A percentile compares a stretch with the other conserved stretches of the same genome.
phyloP scores from a whole-genome alignment of 2,113 vertebrate species.

The Scytalopus superciliaris region DNA sequence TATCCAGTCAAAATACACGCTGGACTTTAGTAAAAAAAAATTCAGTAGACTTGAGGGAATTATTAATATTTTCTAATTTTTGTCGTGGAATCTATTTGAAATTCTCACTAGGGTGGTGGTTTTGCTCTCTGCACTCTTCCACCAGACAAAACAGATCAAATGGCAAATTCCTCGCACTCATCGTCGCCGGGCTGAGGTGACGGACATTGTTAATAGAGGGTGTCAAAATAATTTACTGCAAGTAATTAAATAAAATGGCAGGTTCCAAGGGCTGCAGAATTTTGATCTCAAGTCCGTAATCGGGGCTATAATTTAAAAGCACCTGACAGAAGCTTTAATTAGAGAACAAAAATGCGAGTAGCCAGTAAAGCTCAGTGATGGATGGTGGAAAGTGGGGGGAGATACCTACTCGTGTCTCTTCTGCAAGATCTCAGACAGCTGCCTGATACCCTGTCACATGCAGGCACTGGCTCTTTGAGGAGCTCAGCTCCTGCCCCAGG shows the following conservation, averaged over 20 bases:
- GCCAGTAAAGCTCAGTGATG: slow-evolving; percentile 4
- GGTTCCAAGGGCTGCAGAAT: slow-evolving; percentile 16
- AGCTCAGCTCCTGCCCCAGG: background rate
- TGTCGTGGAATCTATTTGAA: background rate
- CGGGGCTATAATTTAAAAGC: slow-evolving; percentile 1
- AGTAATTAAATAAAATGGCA: slow-evolving; percentile 66
- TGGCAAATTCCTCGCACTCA: slow-evolving; percentile 19
- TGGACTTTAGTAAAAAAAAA: background rate
- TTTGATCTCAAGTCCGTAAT: slow-evolving; percentile 38
- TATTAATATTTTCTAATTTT: background rate
- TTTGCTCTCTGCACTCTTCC: background rate
- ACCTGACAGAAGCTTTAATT: slow-evolving; percentile 47
- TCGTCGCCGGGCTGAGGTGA: background rate
- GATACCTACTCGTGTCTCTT: background rate
- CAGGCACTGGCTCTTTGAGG: background rate
- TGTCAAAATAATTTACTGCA: slow-evolving; percentile 63
- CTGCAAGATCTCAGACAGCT: slow-evolving; percentile 28
- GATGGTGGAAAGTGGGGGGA: slow-evolving; percentile 22
- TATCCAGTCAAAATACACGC: background rate
- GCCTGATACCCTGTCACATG: background rate
- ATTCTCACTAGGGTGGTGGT: background rate
- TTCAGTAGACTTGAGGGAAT: background rate
- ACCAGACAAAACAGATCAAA: slow-evolving; percentile 34
- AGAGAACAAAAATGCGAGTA: background rate
- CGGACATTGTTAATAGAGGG: slow-evolving; percentile 36